Evolutionary conservation across 1,140 invertebrate genomes (phyloP), one percentile per base, ranked within the genome.

Genomic region (Drosophila sucinea): DNA sequence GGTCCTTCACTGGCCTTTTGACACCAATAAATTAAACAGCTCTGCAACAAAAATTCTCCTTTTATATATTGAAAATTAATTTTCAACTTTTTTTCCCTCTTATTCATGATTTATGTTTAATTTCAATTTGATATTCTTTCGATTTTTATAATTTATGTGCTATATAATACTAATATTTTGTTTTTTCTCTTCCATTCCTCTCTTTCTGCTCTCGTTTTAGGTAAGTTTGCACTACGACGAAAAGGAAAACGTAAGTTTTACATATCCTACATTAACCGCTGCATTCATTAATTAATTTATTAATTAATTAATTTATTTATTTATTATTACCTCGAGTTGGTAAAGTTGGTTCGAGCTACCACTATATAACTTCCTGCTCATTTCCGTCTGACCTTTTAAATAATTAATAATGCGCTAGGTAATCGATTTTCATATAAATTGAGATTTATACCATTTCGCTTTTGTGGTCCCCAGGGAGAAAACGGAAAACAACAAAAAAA

Each of bases 381-480:
- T 81, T 86, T 86, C 55, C 73, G 65, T 61, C 17, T 29, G 58
- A 70, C 65, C 79, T 84, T 81, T 89, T 87, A 83, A 87, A 81
- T 89, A 90, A 84, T 89, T 90, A 84, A 79, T 79, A 79, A 89
- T 78, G 67, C 64, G 69, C 60, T 54, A 67, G 61, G 73, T 76
- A 89, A 89, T 89, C 85, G 85, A 89, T 90, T 84, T 89, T 89
- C 84, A 84, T 90, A 90, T 84, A 84, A 89, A 89, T 90, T 90
- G 78, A 90, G 84, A 90, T 89, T 89, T 89, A 90, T 89, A 83
- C 81, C 44, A 51, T 51, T 51, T 51, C 5, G 23, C 23, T 27
- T 51, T 51, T 27, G 23, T 10, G 23, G 44, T 51, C 23, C 44
- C 23, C 44, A 51, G 44, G 44, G 44, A 51, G 3, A 51, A 25